Conservation (phyloP, 2,113 vertebrate genomes). For the Calyptomena viridis region DNA sequence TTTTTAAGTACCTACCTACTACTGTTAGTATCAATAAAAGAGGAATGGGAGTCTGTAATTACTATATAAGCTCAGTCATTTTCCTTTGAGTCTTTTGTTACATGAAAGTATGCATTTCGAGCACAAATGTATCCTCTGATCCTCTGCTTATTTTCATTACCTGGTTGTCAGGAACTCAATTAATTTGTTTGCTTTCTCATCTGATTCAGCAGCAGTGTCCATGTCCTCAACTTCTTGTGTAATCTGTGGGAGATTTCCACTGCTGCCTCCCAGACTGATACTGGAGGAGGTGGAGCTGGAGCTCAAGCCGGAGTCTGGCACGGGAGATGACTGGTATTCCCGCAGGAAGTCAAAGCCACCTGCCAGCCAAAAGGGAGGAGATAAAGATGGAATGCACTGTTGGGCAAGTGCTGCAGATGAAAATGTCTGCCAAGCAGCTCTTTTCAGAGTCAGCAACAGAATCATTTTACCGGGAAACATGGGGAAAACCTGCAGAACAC, state of each 20-base stretch:
- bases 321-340: constrained; percentile 91
- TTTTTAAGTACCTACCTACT: neutral
- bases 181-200: constrained; percentile 96
- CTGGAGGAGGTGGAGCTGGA: constrained; percentile 97
- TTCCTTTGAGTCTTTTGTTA: neutral
- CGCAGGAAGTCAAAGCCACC: constrained; percentile 94
- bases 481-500: neutral
- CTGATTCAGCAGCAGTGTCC: constrained; percentile 80
- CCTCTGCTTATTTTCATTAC: constrained; percentile 67
- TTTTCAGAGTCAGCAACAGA: neutral
- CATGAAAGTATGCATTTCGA: neutral
- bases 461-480: neutral
- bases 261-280: constrained; percentile 93
- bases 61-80: neutral
- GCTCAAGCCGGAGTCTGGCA: constrained; percentile 92
- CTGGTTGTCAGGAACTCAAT: constrained; percentile 98
- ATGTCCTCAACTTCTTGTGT: constrained; percentile 90
- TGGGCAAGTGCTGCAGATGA: neutral
- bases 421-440: neutral
- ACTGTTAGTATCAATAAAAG: neutral
- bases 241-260: constrained; percentile 91
- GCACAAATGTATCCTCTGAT: neutral
- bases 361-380: constrained; percentile 57
- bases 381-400: constrained; percentile 19
- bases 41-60: neutral